Evolutionary conservation across 2,113 vertebrate genomes (phyloP).

Genomic region (Catagonus wagneri): DNA sequence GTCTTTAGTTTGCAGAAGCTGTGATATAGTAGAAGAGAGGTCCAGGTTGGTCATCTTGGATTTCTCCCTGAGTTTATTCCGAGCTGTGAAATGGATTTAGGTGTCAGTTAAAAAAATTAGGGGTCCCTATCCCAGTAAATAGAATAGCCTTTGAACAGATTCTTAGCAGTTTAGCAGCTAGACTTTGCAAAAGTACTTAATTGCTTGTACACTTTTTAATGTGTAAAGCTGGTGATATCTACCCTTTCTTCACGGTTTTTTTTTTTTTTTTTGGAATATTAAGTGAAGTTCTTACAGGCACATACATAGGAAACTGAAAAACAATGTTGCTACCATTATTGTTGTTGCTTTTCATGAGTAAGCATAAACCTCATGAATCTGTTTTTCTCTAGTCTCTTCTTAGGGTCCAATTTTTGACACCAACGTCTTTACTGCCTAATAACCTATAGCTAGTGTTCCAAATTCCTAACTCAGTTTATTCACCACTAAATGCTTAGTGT

Average conservation of each 20-base stretch:
- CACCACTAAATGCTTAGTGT: not conserved
- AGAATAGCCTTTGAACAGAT: not conserved
- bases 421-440: not conserved
- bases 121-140: not conserved
- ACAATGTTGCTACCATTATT: not conserved
- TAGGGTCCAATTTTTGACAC: not conserved
- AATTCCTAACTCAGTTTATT: constrained; percentile 3
- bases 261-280: not conserved
- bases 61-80: constrained; percentile 31
- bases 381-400: not conserved
- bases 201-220: not conserved
- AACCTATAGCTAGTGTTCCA: not conserved
- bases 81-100: not conserved
- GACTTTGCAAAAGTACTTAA: not conserved
- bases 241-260: not conserved
- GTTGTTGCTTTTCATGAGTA: not conserved
- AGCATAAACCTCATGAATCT: not conserved
- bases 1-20: constrained; percentile 2
- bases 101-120: not conserved
- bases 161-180: constrained; percentile 17
- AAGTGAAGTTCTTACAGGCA: not conserved
- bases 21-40: not conserved
- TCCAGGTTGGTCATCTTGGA: not conserved
- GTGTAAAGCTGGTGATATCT: not conserved
- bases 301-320: not conserved